These are phyloP conservation scores for Gymnocypris eckloni DNA, from an alignment of 2,797 vertebrate genomes.

Conservation along the genomic window DNA sequence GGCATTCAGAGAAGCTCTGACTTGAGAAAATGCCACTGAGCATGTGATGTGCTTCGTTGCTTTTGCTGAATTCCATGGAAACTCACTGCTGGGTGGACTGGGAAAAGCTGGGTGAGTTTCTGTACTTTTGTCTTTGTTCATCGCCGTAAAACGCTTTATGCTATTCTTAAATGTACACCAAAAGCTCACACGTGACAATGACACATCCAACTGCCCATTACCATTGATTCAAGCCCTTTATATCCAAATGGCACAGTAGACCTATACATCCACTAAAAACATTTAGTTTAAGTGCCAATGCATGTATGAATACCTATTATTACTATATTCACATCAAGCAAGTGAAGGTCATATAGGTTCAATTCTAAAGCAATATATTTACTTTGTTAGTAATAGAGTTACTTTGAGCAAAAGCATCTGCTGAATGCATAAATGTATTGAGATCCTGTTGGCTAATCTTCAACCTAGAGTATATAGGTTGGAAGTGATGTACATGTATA, in stretches of 20 bases:
- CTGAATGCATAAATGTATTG: not conserved
- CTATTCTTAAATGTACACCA: not conserved
- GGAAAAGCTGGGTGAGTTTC: constrained; percentile 65
- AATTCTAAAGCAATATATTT: too few relatives aligned
- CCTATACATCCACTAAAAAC: too few relatives aligned
- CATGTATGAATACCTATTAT: not conserved
- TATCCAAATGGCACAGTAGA: not conserved
- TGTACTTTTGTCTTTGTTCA: constrained; percentile 38
- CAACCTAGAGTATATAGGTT: not conserved
- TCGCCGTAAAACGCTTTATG: not conserved
- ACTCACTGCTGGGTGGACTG: constrained; percentile 81
- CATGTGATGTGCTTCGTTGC: constrained; percentile 91
- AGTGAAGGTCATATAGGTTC: not conserved
- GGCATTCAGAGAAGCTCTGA: constrained; percentile 64
- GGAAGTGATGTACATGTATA: constrained; percentile 38
- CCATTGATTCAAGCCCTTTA: not conserved
- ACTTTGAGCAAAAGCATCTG: not conserved
- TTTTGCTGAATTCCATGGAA: constrained; percentile 69
- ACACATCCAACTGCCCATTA: not conserved
- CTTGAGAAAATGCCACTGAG: constrained; percentile 94
- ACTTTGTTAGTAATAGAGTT: not conserved
- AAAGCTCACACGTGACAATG: not conserved
- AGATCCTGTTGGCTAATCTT: not conserved
- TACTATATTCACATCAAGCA: not conserved
- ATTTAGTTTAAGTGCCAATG: not conserved